Base-by-base conservation (phyloP, 2,797 vertebrate genomes). In the Eulemur mongoz region DNA sequence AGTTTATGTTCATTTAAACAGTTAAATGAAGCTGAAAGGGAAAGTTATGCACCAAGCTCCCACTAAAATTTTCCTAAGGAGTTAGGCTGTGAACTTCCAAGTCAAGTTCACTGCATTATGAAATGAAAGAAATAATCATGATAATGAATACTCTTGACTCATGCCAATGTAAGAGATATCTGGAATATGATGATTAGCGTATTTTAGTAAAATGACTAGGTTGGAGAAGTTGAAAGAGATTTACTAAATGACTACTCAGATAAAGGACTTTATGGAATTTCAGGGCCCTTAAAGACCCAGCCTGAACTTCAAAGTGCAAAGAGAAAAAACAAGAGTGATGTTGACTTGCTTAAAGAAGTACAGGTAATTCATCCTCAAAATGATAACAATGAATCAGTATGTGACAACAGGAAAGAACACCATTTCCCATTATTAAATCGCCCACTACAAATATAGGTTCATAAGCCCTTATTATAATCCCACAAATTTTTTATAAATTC, bases 81-180 rank as follows among this genome's bases (percentile, higher is more conserved):
- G 27, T 90, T 40, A 90, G 84, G 75, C 57, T 78, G 3, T 96
- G 59, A 94, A 87, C 50, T 90, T 97, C 63, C 22, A 67, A 94
- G 59, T 85, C 45, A 88, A 94, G 85, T 76, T 94, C 59, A 97
- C 4, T 81, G n/a, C 40, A 85, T 81, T 91, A 81, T 76, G 67
- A 91, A 95, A 94, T 92, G 50, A 95, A 84, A 84, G 67, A 72
- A 54, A 40, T 83, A 90, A 92, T 84, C 27, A 96, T 92, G 63
- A 81, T 84, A 93, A 94, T 89, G 43, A 91, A 61, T 80, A 87
- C 63, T 96, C 91, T 85, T 90, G 81, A 90, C n/a, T 89, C 52
- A 95, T 18, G 45, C 20, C 63, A 89, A 59, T 69, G 45, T 32
- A 93, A 54, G 25, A 70, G 32, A 75, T 85, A 65, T 75, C 30